Evolutionary conservation across 1,140 invertebrate species (phyloP).

Genomic region (Luehdorfia chinensis): DNA sequence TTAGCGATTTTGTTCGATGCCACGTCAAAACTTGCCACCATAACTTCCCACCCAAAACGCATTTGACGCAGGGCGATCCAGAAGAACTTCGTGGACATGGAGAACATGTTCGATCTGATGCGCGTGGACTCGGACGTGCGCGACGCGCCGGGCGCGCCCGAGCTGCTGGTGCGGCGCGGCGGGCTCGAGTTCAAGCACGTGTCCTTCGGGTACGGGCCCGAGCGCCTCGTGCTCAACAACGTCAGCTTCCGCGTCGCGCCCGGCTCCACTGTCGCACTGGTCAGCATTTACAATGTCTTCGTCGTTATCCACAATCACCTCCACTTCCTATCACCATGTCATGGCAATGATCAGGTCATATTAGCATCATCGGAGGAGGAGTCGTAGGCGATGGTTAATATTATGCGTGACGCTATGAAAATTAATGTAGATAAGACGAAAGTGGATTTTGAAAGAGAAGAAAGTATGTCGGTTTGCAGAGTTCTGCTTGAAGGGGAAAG

Average conservation of each 20-base stretch:
- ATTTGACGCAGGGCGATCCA: conserved; percentile 98
- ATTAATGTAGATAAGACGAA: too few species aligned
- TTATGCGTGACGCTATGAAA: too few species aligned
- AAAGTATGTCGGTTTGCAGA: too few species aligned
- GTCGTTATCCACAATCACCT: not conserved
- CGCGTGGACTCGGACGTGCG: conserved; percentile 91
- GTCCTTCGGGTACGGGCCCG: conserved; percentile 91
- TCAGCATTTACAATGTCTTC: conserved; percentile 63
- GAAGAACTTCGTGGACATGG: conserved; percentile 99
- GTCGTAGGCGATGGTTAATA: too few species aligned
- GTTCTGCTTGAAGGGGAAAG: too few species aligned
- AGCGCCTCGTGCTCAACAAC: conserved; percentile 89
- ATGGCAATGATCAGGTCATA: not conserved
- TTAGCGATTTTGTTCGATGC: too few species aligned
- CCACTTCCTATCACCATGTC: not conserved
- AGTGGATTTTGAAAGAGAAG: too few species aligned
- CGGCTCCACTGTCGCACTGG: conserved; percentile 95
- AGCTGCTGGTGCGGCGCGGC: conserved; percentile 84
- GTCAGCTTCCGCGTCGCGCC: conserved; percentile 91
- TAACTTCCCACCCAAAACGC: too few species aligned
- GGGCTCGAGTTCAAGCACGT: conserved; percentile 94
- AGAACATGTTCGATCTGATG: conserved; percentile 98
- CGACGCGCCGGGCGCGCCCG: conserved; percentile 87
- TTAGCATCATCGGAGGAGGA: too few species aligned
- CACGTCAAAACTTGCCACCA: too few species aligned